Base-by-base conservation (phyloP, 2,888 invertebrate species). In the Acrobasis suavella region DNA sequence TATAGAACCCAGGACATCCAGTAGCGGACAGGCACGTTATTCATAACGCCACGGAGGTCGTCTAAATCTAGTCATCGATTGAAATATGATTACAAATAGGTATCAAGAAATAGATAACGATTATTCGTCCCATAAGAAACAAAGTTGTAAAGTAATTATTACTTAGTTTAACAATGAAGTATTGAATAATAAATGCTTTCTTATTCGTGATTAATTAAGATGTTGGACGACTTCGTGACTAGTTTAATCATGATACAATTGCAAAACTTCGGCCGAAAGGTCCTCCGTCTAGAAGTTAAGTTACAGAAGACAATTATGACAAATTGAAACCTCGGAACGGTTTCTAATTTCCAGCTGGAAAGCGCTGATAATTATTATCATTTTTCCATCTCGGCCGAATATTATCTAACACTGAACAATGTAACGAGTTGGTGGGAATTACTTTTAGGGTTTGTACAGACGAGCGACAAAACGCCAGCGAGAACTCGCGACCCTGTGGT, bases 371-470 rank as follows among this genome's bases (percentile, higher is more conserved):
- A 60, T 60, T 60, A 37, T 51, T 37, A 60, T 51, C 14, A 60
- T 51, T 50, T 54, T 54, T 42, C 22, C 50, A 17, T 52, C 51
- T 39, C 12, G 12, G 15, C 15, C 12, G 16, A 39, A 51, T 64
- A 49, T 61, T 16, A 22, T 3, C 3, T 22, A 49, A 50, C 51
- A 61, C 60, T 62, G 50, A 42, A 64, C 60, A 64, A 64, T 32
- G 62, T 56, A 50, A 58, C 62, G 50, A 62, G 67, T 64, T 51
- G 62, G 64, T 46, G 55, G 52, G 32, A 60, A 63, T 62, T 65
- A 63, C 46, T 8, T 10, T 46, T 10, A 46, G 14, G 46, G 1
- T 14, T 10, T 9, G 1, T 42, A 42, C 9, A 42, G 12, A 42
- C 42, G 12, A 10, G 22, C 22, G 22, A 22, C 22, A 22, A 3